Conservation (phyloP, 1,140 invertebrate species). For the Pararge aegeria region DNA sequence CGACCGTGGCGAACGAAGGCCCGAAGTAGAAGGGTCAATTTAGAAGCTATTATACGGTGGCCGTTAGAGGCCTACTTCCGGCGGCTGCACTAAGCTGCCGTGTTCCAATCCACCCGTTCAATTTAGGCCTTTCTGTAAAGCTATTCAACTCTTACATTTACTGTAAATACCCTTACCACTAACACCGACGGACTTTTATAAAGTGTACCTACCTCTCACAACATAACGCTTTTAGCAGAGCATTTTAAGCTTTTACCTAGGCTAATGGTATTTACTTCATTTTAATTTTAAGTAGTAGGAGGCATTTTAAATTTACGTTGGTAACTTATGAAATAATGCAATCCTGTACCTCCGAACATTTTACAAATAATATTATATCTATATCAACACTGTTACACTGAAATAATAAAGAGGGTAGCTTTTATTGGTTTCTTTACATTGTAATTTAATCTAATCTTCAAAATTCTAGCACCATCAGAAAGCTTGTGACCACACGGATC, state of each 20-base stretch:
- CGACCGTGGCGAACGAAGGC: slow-evolving; percentile 35
- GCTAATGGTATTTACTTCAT: slow-evolving; percentile 11
- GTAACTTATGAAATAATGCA: neutral
- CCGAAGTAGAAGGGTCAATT: slow-evolving; percentile 72
- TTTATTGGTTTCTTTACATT: too few species aligned
- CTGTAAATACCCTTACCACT: slow-evolving; percentile 52
- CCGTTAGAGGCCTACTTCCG: slow-evolving; percentile 76
- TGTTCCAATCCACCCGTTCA: slow-evolving; percentile 69
- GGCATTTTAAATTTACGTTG: neutral
- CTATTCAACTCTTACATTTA: slow-evolving; percentile 59
- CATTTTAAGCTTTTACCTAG: slow-evolving; percentile 7
- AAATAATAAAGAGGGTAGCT: too few species aligned
- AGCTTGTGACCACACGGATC: too few species aligned
- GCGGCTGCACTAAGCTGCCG: slow-evolving; percentile 72
- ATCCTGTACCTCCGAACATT: neutral
- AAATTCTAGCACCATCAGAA: too few species aligned
- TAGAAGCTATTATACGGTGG: slow-evolving; percentile 74
- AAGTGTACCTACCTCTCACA: slow-evolving; percentile 26
- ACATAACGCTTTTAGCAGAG: slow-evolving; percentile 13
- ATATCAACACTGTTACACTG: too few species aligned
- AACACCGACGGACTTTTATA: slow-evolving; percentile 27
- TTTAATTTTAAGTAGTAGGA: slow-evolving; percentile 3
- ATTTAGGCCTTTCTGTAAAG: slow-evolving; percentile 71
- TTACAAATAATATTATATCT: too few species aligned
- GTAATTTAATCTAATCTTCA: too few species aligned